A percentile compares a stretch with the other conserved stretches of the same genome.
These are phyloP conservation scores for Apomyelois bistriatella DNA, from an alignment of 2,888 invertebrate species.

Conservation along the genomic window DNA sequence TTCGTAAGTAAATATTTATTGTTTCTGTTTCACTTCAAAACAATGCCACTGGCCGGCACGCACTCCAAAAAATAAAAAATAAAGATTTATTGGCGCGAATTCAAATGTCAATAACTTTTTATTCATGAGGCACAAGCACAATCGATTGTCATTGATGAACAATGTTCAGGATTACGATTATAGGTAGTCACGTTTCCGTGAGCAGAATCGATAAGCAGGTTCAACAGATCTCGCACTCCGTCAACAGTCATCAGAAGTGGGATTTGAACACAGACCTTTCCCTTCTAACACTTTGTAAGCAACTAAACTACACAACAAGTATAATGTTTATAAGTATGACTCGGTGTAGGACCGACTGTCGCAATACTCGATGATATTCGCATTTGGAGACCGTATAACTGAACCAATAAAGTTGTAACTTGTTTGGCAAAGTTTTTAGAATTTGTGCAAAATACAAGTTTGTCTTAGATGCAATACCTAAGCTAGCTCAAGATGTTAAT, in stretches of 20 bases:
- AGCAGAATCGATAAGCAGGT: slow-evolving; percentile 1
- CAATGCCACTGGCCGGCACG: not conserved
- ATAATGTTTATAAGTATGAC: slow-evolving; percentile 73
- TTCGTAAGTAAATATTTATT: not conserved
- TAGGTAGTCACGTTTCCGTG: slow-evolving; percentile 1
- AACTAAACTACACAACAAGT: slow-evolving; percentile 67
- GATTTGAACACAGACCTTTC: slow-evolving; percentile 53
- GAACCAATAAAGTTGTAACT: slow-evolving; percentile 32
- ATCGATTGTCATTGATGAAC: slow-evolving; percentile 11
- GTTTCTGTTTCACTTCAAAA: not conserved
- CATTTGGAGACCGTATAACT: slow-evolving; percentile 25
- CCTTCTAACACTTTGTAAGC: slow-evolving; percentile 62
- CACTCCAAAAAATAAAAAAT: slow-evolving; percentile 19
- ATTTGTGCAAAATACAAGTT: slow-evolving; percentile 41
- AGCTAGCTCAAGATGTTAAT: slow-evolving; percentile 33
- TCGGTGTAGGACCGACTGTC: slow-evolving; percentile 55
- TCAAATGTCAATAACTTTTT: slow-evolving; percentile 10
- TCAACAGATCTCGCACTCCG: not conserved
- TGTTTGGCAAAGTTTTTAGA: slow-evolving; percentile 20
- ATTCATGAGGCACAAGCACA: slow-evolving; percentile 10
- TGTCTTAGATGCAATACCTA: slow-evolving; percentile 51
- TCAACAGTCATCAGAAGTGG: not conserved
- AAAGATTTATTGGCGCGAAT: slow-evolving; percentile 23
- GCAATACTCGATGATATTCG: slow-evolving; percentile 43
- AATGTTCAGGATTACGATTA: slow-evolving; percentile 9